Evolutionary conservation across 2,888 invertebrate genomes (phyloP).

Genomic region (Oligia strigilis): DNA sequence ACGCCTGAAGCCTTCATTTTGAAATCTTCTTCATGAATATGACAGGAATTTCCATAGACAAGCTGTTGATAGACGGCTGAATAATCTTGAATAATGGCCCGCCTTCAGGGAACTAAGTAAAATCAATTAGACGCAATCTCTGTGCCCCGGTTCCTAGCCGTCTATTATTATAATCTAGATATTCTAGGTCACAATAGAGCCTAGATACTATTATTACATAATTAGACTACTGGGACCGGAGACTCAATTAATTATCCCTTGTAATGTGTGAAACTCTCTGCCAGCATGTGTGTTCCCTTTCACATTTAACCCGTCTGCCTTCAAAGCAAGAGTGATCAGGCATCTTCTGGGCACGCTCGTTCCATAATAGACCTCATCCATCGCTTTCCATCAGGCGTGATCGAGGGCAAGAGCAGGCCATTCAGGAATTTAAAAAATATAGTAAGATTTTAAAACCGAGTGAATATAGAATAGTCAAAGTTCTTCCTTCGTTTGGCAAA

Average conservation of each 20-base stretch:
- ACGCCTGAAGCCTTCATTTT: background rate
- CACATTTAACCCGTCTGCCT: too few relatives aligned
- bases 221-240: background rate
- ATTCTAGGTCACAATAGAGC: slow-evolving; percentile 29
- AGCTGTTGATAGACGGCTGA: slow-evolving; percentile 8
- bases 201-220: background rate
- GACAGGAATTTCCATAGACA: slow-evolving; percentile 3
- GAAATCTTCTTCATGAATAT: background rate
- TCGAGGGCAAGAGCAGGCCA: too few relatives aligned
- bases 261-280: too few relatives aligned
- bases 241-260: background rate
- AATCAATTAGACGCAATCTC: slow-evolving; percentile 45
- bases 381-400: too few relatives aligned
- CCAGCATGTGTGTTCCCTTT: too few relatives aligned
- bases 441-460: too few relatives aligned
- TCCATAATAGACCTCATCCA: too few relatives aligned
- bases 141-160: background rate
- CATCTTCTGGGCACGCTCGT: too few relatives aligned
- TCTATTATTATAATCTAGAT: slow-evolving; percentile 31
- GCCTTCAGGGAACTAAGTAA: slow-evolving; percentile 39
- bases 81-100: slow-evolving; percentile 30
- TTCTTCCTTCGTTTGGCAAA: background rate
- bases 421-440: too few relatives aligned
- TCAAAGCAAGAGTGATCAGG: too few relatives aligned
- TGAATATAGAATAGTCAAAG: background rate